Evolutionary conservation across 2,888 invertebrate genomes (phyloP).

Genomic region (Xestia ashworthii): DNA sequence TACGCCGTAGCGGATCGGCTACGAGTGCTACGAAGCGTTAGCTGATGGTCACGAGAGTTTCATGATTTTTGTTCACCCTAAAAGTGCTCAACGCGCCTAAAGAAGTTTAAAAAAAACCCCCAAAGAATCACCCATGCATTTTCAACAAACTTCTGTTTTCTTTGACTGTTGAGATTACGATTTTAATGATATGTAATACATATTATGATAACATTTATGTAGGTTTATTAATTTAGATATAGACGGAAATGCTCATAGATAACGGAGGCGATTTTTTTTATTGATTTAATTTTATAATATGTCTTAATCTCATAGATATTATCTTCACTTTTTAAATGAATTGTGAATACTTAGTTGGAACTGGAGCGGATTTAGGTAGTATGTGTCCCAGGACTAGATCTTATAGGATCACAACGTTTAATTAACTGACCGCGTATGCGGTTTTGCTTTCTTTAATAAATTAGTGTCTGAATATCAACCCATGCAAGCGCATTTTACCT

Average conservation of each 20-base stretch:
- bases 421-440: no score
- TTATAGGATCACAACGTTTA: neutral
- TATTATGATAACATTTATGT: neutral
- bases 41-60: no score
- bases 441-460: neutral
- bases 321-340: neutral
- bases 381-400: neutral
- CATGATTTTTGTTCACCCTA: no score
- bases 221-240: slow-evolving; percentile 15
- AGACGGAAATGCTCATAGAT: slow-evolving; percentile 5
- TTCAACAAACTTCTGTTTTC: neutral
- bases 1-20: no score
- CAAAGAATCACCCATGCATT: no score
- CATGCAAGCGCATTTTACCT: slow-evolving; percentile 12
- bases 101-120: no score
- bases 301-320: neutral
- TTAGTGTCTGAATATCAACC: neutral
- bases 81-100: no score
- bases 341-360: neutral
- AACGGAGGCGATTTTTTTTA: neutral
- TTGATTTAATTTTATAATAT: neutral
- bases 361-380: neutral
- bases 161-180: slow-evolving; percentile 9
- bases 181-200: slow-evolving; percentile 19
- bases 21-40: no score